phyloP scores from a whole-genome alignment of 2,888 invertebrate species.

The Ormia ochracea region DNA sequence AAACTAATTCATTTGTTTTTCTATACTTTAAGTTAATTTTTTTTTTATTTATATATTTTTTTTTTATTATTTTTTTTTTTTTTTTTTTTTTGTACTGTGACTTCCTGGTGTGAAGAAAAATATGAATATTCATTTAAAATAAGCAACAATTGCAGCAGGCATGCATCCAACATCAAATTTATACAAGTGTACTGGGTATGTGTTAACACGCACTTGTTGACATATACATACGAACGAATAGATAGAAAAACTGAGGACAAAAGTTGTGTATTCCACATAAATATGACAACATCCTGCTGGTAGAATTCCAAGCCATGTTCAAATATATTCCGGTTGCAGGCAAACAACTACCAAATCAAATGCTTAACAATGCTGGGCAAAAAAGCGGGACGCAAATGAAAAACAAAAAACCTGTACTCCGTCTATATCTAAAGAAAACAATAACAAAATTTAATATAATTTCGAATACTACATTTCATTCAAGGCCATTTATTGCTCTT shows the following conservation, averaged over 20 bases:
- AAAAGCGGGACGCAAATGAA: neutral
- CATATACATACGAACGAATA: neutral
- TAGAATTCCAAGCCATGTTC: conserved; percentile 34
- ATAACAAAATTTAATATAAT: too few relatives aligned
- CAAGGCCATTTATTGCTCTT: too few relatives aligned
- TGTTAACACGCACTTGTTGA: neutral
- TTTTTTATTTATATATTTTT: neutral
- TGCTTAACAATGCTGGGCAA: neutral
- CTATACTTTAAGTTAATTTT: conserved; percentile 12
- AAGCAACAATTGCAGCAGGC: neutral
- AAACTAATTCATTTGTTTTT: conserved; percentile 36
- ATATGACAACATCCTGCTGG: conserved; percentile 56
- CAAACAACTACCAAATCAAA: neutral
- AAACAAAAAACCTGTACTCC: too few relatives aligned
- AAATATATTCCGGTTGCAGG: conserved; percentile 1
- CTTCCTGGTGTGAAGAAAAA: conserved; percentile 44
- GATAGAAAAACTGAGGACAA: neutral
- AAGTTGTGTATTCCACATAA: conserved; percentile 28
- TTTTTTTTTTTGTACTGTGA: neutral
- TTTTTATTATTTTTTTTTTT: neutral
- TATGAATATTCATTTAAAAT: conserved; percentile 52
- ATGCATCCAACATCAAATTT: conserved; percentile 4
- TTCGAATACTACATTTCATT: too few relatives aligned
- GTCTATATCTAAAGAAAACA: too few relatives aligned
- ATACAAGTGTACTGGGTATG: neutral